Evolutionary conservation across 92 coral and sea anemone genomes (phyloP).

Genomic region (Parazoanthus darwini): DNA sequence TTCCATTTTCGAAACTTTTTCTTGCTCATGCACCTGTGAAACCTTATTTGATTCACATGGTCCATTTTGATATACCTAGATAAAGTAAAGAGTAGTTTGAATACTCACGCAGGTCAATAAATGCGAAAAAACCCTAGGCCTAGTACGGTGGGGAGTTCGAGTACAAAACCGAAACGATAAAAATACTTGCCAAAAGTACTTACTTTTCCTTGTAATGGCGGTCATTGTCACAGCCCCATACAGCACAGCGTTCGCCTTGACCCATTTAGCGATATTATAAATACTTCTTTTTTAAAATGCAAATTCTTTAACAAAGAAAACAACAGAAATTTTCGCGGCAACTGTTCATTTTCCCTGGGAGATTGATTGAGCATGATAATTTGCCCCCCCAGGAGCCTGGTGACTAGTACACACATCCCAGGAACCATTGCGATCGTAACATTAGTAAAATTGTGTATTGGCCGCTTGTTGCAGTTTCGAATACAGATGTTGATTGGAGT

Average conservation of each 20-base stretch:
- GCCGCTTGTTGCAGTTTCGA: no score
- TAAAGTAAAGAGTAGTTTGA: not conserved
- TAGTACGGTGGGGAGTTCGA: no score
- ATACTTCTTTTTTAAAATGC: no score
- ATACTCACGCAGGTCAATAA: no score
- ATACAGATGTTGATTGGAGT: no score
- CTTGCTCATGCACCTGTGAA: not conserved
- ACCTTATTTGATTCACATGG: not conserved
- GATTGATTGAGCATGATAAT: not conserved
- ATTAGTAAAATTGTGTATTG: not conserved
- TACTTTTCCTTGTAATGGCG: not conserved
- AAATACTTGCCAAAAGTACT: not conserved
- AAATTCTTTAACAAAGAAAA: not conserved
- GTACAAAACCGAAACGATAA: not conserved
- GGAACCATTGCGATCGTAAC: not conserved
- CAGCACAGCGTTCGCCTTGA: not conserved
- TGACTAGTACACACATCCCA: not conserved
- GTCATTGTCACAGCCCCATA: conserved; percentile 19
- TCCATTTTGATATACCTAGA: no score
- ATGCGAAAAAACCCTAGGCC: no score
- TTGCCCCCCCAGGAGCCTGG: conserved; percentile 5
- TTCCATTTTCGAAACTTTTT: no score
- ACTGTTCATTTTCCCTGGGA: not conserved
- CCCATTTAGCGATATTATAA: not conserved
- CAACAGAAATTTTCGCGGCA: not conserved